These are phyloP conservation scores for Drosophila percnosoma DNA, from an alignment of 2,888 invertebrate species.

Conservation along the genomic window DNA sequence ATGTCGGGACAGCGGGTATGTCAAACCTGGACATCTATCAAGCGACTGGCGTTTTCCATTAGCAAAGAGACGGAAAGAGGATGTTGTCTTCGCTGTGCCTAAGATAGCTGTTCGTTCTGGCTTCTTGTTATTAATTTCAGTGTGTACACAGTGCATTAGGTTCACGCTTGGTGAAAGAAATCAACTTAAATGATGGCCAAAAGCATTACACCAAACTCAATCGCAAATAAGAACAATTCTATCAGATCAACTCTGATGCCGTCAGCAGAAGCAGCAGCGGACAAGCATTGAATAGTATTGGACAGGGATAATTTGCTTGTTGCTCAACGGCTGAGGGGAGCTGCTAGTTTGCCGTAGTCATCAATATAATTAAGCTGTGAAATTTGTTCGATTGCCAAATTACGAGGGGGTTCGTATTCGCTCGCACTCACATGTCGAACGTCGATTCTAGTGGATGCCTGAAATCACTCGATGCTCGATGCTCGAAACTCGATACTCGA, in stretches of 20 bases:
- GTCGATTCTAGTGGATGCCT: conserved; percentile 4
- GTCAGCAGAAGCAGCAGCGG: conserved; percentile 18
- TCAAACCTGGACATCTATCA: not conserved
- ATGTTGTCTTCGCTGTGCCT: not conserved
- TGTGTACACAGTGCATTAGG: conserved; percentile 1
- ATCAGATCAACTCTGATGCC: conserved; percentile 18
- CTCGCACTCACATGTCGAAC: conserved; percentile 1
- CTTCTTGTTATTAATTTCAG: conserved; percentile 26
- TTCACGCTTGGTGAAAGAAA: not conserved
- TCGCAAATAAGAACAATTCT: conserved; percentile 21
- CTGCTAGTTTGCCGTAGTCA: not conserved
- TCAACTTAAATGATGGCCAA: conserved; percentile 2
- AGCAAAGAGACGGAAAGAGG: not conserved
- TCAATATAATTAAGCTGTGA: conserved; percentile 36
- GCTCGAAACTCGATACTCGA: conserved; percentile 1
- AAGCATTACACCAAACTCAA: conserved; percentile 41
- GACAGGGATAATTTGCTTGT: not conserved
- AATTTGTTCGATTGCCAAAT: conserved; percentile 31
- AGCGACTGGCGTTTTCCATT: not conserved
- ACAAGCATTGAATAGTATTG: conserved; percentile 1
- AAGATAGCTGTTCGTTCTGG: not conserved
- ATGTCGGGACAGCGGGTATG: not conserved
- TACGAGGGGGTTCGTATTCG: conserved; percentile 12
- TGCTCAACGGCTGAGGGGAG: not conserved
- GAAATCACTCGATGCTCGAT: not conserved